phyloP scores from a whole-genome alignment of 2,888 invertebrate species.

The Caenorhabditis sp. region DNA sequence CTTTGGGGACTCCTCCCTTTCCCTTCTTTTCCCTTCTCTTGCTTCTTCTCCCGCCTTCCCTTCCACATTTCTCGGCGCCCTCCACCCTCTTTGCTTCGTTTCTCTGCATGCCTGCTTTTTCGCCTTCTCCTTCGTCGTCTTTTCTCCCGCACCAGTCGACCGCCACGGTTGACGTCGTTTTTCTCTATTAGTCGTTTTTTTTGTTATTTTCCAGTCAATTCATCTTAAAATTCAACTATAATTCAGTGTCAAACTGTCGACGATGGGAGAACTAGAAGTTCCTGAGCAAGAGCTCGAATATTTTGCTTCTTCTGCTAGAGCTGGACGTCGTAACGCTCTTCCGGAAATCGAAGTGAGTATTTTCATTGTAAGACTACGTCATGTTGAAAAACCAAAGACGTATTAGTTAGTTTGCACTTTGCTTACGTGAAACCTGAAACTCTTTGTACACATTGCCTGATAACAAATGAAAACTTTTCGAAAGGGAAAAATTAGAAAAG shows the following conservation, averaged over 20 bases:
- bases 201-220: constrained; percentile 16
- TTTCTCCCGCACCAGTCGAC: constrained; percentile 30
- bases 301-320: constrained; percentile 67
- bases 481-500: not conserved
- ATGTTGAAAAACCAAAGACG: not conserved
- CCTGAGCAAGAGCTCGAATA: constrained; percentile 67
- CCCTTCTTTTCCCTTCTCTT: constrained; percentile 19
- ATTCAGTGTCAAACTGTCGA: constrained; percentile 36
- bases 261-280: constrained; percentile 72
- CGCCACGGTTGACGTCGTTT: constrained; percentile 35
- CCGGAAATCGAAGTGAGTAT: constrained; percentile 71
- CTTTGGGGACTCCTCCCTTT: constrained; percentile 15
- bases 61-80: constrained; percentile 32
- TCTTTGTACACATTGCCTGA: constrained; percentile 28
- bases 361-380: no score
- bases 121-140: constrained; percentile 30
- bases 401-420: constrained; percentile 47
- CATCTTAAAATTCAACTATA: not conserved
- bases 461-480: constrained; percentile 15
- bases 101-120: constrained; percentile 41
- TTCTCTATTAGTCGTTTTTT: no score
- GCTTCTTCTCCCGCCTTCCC: constrained; percentile 30
- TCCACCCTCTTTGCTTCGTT: constrained; percentile 31
- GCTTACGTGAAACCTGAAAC: constrained; percentile 59
- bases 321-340: constrained; percentile 71